Evolutionary conservation across 1,140 invertebrate genomes (phyloP).

Genomic region (Holcopasites calliopsidis): DNA sequence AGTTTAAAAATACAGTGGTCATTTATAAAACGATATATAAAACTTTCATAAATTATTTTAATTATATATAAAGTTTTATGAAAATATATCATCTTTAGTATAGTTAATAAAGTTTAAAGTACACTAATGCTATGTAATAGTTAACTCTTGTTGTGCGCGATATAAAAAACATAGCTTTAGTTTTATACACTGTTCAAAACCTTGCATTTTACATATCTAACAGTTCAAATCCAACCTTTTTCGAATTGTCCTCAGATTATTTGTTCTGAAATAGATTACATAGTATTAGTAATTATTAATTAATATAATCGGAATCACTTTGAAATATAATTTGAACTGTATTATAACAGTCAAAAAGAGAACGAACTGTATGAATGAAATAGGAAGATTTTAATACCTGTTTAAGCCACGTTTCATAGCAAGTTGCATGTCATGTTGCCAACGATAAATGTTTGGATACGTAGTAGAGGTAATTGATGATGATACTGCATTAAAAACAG

Average conservation of each 20-base stretch:
- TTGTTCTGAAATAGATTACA: slow-evolving; percentile 34
- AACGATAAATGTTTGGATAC: slow-evolving; percentile 85
- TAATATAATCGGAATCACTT: neutral
- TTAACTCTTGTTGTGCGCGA: slow-evolving; percentile 31
- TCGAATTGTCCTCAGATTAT: slow-evolving; percentile 17
- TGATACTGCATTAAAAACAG: slow-evolving; percentile 84
- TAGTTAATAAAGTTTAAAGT: slow-evolving; percentile 20
- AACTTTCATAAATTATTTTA: slow-evolving; percentile 31
- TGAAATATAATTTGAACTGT: neutral
- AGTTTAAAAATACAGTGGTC: slow-evolving; percentile 13
- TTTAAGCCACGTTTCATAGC: slow-evolving; percentile 62
- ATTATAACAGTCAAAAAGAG: neutral
- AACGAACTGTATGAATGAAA: neutral
- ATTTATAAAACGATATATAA: slow-evolving; percentile 15
- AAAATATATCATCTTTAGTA: slow-evolving; percentile 52
- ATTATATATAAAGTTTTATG: slow-evolving; percentile 48
- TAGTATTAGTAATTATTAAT: slow-evolving; percentile 1
- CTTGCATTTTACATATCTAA: slow-evolving; percentile 28
- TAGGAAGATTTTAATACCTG: slow-evolving; percentile 47
- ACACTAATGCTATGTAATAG: slow-evolving; percentile 26
- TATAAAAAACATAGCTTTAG: slow-evolving; percentile 37
- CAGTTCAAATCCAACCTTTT: slow-evolving; percentile 39
- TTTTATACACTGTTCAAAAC: slow-evolving; percentile 30
- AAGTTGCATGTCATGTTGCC: slow-evolving; percentile 81
- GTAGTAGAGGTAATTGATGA: slow-evolving; percentile 79